phyloP scores from a whole-genome alignment of 2,113 vertebrate species.

The Spermophilus dauricus region DNA sequence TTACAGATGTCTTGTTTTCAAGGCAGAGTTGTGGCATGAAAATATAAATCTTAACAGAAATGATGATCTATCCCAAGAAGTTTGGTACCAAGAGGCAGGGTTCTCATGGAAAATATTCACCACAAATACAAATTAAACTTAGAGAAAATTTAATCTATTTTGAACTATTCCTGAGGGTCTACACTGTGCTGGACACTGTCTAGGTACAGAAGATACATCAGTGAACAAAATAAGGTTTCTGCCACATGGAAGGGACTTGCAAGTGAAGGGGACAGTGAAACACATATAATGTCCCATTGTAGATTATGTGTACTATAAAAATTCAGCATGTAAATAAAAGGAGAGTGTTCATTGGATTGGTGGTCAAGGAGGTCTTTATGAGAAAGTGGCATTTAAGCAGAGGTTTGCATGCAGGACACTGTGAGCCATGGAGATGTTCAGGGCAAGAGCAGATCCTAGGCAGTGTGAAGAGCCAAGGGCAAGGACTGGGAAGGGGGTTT shows the following conservation, averaged over 20 bases:
- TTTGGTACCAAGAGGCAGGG: not conserved
- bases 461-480: not conserved
- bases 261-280: not conserved
- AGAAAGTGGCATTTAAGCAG: not conserved
- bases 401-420: not conserved
- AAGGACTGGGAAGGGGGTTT: not conserved
- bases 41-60: constrained; percentile 30
- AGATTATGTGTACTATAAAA: not conserved
- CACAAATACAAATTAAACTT: not conserved
- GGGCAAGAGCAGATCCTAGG: not conserved
- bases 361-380: not conserved
- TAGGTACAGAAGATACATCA: not conserved
- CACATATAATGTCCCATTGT: not conserved
- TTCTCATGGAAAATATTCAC: not conserved
- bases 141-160: not conserved
- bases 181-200: not conserved
- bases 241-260: not conserved
- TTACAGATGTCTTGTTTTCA: not conserved
- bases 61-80: not conserved
- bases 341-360: not conserved
- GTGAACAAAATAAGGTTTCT: not conserved
- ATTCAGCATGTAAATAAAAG: not conserved
- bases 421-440: not conserved
- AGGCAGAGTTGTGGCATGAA: not conserved
- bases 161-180: not conserved